phyloP scores from a whole-genome alignment of 2,797 vertebrate species.

The Limosa lapponica region DNA sequence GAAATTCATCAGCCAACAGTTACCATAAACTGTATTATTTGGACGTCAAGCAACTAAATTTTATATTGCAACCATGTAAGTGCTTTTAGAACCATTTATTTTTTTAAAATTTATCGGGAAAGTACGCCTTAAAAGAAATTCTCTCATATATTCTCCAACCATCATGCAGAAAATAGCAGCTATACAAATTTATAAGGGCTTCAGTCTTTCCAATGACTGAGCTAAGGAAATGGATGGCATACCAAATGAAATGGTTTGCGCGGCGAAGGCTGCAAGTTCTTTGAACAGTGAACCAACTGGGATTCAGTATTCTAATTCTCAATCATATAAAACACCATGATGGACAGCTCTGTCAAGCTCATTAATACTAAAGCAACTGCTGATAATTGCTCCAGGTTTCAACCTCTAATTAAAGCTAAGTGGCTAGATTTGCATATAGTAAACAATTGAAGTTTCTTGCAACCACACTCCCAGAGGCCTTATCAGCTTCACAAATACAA shows the following conservation, averaged over 20 bases:
- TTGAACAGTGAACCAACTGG: constrained; percentile 28
- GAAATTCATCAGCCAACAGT: background rate
- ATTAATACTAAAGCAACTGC: constrained; percentile 77
- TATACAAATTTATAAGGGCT: constrained; percentile 19
- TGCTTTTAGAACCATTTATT: background rate
- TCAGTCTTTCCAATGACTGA: background rate
- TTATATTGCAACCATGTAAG: background rate
- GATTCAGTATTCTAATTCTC: constrained; percentile 64
- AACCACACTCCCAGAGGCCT: constrained; percentile 67
- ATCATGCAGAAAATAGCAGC: background rate
- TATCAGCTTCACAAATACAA: constrained; percentile 77
- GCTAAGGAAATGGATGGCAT: background rate
- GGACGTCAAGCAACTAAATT: background rate
- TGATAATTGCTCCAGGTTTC: constrained; percentile 78
- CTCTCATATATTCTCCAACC: background rate
- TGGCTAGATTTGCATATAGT: constrained; percentile 78
- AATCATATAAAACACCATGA: constrained; percentile 64
- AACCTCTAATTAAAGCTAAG: constrained; percentile 81
- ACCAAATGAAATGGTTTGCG: background rate
- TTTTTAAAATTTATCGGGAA: background rate
- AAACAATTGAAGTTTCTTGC: constrained; percentile 75
- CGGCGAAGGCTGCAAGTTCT: background rate
- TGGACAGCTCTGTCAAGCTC: constrained; percentile 66
- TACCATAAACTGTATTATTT: background rate
- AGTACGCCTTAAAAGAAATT: background rate